A percentile compares a stretch with the other conserved stretches of the same genome.
phyloP scores from a whole-genome alignment of 2,888 invertebrate species.

The Eucriotettix oculatus region DNA sequence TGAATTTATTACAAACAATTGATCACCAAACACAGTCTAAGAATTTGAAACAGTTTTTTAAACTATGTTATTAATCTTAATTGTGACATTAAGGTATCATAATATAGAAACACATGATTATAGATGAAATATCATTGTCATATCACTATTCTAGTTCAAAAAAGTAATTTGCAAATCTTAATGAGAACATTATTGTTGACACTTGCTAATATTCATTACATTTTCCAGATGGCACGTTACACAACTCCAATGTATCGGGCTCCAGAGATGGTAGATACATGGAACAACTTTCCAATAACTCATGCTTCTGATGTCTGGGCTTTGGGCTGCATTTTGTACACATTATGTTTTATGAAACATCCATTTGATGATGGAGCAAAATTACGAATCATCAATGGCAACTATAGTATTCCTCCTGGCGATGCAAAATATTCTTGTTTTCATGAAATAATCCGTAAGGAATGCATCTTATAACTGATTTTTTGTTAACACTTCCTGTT shows the following conservation, averaged over 20 bases:
- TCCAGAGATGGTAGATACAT: constrained; percentile 96
- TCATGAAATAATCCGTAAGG: constrained; percentile 38
- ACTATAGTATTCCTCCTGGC: constrained; percentile 67
- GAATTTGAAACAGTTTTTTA: no score
- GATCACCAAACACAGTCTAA: no score
- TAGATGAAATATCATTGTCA: no score
- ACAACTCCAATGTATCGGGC: constrained; percentile 94
- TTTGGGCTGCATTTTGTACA: constrained; percentile 85
- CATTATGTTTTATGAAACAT: constrained; percentile 82
- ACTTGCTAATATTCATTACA: constrained; percentile 1
- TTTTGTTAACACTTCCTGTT: neutral
- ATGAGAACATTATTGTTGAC: no score
- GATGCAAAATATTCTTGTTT: constrained; percentile 71
- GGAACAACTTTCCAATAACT: constrained; percentile 88
- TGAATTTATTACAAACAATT: no score
- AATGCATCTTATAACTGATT: constrained; percentile 1
- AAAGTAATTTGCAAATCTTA: neutral
- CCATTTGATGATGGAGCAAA: constrained; percentile 93
- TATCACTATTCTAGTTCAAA: no score
- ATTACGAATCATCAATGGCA: constrained; percentile 89
- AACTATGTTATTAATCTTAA: no score
- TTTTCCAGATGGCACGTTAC: constrained; percentile 47
- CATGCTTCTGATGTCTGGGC: constrained; percentile 92
- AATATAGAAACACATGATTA: no score
- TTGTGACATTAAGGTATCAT: no score